Percentiles rank a stretch among this genome's conserved stretches.
phyloP scores from a whole-genome alignment of 2,113 vertebrate species.

The Turnix velox region DNA sequence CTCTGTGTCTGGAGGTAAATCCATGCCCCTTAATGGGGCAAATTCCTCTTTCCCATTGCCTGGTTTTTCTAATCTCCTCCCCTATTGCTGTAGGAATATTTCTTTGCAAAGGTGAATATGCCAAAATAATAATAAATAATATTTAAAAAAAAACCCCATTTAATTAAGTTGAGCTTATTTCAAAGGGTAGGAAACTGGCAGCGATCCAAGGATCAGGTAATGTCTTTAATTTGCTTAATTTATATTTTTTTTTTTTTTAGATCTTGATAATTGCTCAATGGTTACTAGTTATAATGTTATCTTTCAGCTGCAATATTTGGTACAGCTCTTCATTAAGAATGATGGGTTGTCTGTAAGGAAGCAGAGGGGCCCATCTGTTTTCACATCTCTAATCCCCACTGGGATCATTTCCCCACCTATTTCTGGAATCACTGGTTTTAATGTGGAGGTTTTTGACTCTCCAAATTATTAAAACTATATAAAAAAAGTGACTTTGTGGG shows the following conservation, averaged over 20 bases:
- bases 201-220: conserved; percentile 73
- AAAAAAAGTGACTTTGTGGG: not conserved
- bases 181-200: conserved; percentile 82
- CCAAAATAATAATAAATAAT: conserved; percentile 29
- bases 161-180: conserved; percentile 77
- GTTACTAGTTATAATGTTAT: conserved; percentile 72
- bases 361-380: not conserved
- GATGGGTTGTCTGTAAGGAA: not conserved
- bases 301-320: conserved; percentile 62
- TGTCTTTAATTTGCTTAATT: conserved; percentile 69
- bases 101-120: conserved; percentile 47
- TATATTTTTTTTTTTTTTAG: conserved; percentile 60
- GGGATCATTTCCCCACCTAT: not conserved
- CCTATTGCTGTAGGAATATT: not conserved
- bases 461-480: not conserved
- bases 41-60: not conserved
- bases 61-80: not conserved
- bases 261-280: conserved; percentile 73
- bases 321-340: conserved; percentile 53
- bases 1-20: not conserved
- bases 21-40: accelerated
- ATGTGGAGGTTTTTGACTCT: not conserved
- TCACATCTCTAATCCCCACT: not conserved
- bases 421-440: not conserved
- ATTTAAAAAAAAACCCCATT: conserved; percentile 71